Conservation (phyloP, 2,888 invertebrate species). For the Hipparchia sbordonii region DNA sequence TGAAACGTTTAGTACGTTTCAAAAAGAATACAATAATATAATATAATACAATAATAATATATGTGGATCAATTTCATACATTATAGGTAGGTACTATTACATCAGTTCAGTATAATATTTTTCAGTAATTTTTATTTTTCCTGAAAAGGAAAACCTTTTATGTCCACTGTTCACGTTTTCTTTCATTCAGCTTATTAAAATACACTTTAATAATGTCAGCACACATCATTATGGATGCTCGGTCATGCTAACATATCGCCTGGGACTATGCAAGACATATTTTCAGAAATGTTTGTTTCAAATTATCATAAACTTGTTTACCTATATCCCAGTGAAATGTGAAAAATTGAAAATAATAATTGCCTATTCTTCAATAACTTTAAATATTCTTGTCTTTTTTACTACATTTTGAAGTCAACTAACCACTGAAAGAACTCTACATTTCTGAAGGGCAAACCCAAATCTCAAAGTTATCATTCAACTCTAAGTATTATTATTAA, state of each 20-base stretch:
- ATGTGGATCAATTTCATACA: too few species aligned
- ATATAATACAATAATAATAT: too few species aligned
- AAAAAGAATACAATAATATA: too few species aligned
- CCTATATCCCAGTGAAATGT: not conserved
- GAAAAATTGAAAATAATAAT: not conserved
- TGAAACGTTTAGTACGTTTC: too few species aligned
- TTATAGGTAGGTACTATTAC: too few species aligned
- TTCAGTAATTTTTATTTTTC: conserved; percentile 33
- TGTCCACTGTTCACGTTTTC: conserved; percentile 56
- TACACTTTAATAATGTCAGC: conserved; percentile 68
- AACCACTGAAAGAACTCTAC: too few species aligned
- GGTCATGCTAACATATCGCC: conserved; percentile 5
- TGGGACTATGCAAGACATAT: not conserved
- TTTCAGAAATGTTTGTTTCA: not conserved
- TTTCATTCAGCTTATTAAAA: conserved; percentile 66
- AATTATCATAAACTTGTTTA: not conserved
- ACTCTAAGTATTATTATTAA: too few species aligned
- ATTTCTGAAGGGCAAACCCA: too few species aligned
- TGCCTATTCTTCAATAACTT: too few species aligned
- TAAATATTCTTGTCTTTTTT: too few species aligned
- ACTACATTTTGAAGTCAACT: too few species aligned
- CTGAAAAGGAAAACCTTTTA: conserved; percentile 33
- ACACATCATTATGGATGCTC: conserved; percentile 66
- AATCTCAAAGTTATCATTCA: too few species aligned
- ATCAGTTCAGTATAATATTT: not conserved